Percentiles rank a stretch among this genome's conserved stretches.
Evolutionary conservation across 2,113 vertebrate genomes (phyloP).

Genomic region (Spheniscus mendiculus): DNA sequence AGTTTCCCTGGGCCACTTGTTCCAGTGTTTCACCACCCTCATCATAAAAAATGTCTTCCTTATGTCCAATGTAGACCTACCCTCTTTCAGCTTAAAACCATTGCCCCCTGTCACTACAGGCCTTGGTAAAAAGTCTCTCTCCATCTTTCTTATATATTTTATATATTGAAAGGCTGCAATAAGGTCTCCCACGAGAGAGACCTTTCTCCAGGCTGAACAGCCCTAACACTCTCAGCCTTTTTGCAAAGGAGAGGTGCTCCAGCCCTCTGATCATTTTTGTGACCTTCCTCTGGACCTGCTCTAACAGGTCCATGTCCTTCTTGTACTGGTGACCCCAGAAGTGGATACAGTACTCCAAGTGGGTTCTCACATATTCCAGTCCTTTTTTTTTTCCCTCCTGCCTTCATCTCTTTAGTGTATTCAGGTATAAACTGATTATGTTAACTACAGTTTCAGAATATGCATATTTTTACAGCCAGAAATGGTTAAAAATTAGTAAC

Average conservation of each 20-base stretch:
- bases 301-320: not conserved
- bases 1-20: not conserved
- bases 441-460: not conserved
- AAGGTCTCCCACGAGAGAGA: not conserved
- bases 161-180: not conserved
- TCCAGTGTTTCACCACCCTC: not conserved
- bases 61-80: not conserved
- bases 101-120: not conserved
- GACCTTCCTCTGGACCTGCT: not conserved
- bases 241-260: not conserved
- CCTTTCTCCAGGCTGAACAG: not conserved
- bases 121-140: not conserved
- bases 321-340: not conserved
- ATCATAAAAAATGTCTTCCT: not conserved
- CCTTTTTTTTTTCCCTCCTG: not conserved
- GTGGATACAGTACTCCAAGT: not conserved
- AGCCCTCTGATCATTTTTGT: not conserved
- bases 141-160: not conserved
- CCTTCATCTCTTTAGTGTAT: not conserved
- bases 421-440: not conserved
- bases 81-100: not conserved
- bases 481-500: not conserved
- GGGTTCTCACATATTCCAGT: not conserved
- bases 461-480: not conserved
- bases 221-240: not conserved